phyloP scores from a whole-genome alignment of 1,140 invertebrate genomes.

The Euschistus heros region DNA sequence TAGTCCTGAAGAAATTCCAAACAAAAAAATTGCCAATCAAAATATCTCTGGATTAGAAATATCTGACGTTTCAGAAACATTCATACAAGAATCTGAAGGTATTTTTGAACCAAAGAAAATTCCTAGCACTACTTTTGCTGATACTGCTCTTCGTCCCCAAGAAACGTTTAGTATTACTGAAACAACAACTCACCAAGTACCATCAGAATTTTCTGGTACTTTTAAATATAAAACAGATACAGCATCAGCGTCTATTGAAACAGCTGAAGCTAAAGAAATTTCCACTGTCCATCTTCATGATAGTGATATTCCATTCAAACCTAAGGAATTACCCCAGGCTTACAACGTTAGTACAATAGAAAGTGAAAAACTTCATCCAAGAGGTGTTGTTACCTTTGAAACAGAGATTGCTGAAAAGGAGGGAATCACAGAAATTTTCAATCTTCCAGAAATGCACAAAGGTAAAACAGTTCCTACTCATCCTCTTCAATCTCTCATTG shows the following conservation, averaged over 20 bases:
- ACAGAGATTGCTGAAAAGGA: constrained; percentile 46
- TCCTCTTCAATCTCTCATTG: constrained; percentile 43
- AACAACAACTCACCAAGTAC: constrained; percentile 42
- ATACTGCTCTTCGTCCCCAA: constrained; percentile 39
- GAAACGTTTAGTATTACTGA: constrained; percentile 45
- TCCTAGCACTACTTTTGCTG: constrained; percentile 40
- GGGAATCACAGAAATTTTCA: constrained; percentile 37
- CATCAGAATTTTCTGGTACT: constrained; percentile 40
- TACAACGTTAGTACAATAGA: constrained; percentile 33
- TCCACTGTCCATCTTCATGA: constrained; percentile 43
- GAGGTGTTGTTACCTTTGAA: constrained; percentile 41
- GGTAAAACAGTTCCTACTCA: constrained; percentile 42
- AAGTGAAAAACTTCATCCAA: constrained; percentile 36
- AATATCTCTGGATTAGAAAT: constrained; percentile 44
- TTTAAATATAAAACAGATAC: constrained; percentile 44
- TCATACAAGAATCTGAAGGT: constrained; percentile 48
- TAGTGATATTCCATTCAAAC: constrained; percentile 38
- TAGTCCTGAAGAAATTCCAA: constrained; percentile 35
- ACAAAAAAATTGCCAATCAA: constrained; percentile 40
- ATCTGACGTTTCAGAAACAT: constrained; percentile 39
- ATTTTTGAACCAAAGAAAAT: constrained; percentile 36
- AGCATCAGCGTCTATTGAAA: constrained; percentile 38
- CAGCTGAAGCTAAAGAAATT: constrained; percentile 46
- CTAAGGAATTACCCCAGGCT: constrained; percentile 33
- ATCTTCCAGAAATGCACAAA: constrained; percentile 44